Conservation (phyloP, 2,113 vertebrate species). For the Heteronetta atricapilla region DNA sequence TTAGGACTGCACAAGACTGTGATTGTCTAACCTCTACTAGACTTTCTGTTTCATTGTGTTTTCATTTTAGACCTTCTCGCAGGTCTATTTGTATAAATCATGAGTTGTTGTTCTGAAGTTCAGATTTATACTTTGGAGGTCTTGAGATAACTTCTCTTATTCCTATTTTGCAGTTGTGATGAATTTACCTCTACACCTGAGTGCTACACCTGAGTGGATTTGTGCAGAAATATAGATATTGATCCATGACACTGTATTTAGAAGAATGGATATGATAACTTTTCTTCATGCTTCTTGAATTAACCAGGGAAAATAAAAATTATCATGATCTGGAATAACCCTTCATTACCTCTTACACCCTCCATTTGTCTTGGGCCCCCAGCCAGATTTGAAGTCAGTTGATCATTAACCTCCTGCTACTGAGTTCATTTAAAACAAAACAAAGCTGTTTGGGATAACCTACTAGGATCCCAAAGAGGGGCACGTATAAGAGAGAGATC, state of each 20-base stretch:
- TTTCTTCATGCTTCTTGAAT: not conserved
- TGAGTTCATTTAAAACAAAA: not conserved
- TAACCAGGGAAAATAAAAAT: not conserved
- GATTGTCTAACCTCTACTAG: not conserved
- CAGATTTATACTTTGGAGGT: not conserved
- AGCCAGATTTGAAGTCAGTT: not conserved
- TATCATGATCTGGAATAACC: not conserved
- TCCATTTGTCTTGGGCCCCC: not conserved
- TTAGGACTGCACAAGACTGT: not conserved
- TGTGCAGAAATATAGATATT: not conserved
- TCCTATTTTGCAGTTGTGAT: not conserved
- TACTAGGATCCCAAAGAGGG: not conserved
- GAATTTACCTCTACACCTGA: not conserved
- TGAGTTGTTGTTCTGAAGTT: not conserved
- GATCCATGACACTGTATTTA: not conserved
- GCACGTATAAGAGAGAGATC: not conserved
- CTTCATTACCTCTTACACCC: not conserved
- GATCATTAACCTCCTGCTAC: not conserved
- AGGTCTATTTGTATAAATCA: not conserved
- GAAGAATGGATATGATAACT: not conserved
- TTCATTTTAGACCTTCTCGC: slow-evolving; percentile 17
- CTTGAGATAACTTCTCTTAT: not conserved
- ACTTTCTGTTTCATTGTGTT: slow-evolving; percentile 11
- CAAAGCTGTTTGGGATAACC: not conserved
- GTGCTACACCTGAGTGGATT: not conserved